phyloP scores from a whole-genome alignment of 2,797 vertebrate genomes.

The Clarias laeviceps region DNA sequence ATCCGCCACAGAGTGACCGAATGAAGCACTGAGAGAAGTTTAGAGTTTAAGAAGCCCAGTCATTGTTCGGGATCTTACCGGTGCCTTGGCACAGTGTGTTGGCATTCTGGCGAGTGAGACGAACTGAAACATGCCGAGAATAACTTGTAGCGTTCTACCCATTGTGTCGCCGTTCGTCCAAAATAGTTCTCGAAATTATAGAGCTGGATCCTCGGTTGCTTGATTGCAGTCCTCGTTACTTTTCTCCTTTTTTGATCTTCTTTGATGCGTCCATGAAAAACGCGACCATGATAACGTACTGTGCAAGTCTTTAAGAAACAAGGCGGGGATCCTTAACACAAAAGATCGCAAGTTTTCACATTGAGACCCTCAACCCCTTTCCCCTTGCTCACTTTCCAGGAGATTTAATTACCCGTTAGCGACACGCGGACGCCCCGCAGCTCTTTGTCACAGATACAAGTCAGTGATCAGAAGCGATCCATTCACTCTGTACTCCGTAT shows the following conservation, averaged over 20 bases:
- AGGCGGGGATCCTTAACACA: constrained; percentile 28
- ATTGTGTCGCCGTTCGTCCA: constrained; percentile 73
- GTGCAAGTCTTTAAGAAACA: constrained; percentile 43
- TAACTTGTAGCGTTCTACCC: constrained; percentile 83
- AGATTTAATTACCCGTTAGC: neutral
- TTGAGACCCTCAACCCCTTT: neutral
- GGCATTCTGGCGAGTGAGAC: constrained; percentile 79
- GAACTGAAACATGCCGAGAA: constrained; percentile 84
- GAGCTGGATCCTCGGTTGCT: constrained; percentile 48
- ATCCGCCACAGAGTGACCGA: neutral
- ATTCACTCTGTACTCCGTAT: neutral
- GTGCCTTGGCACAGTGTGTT: constrained; percentile 76
- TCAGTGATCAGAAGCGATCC: constrained; percentile 9
- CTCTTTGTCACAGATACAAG: constrained; percentile 24
- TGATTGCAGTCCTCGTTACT: constrained; percentile 31
- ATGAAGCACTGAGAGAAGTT: neutral
- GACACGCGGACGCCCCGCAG: constrained; percentile 19
- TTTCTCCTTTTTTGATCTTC: constrained; percentile 39
- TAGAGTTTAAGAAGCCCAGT: neutral
- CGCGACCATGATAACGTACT: constrained; percentile 42
- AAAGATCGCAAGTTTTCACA: neutral
- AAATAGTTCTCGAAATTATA: constrained; percentile 68
- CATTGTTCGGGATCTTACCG: constrained; percentile 47
- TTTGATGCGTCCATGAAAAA: constrained; percentile 33
- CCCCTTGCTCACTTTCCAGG: neutral